Percentiles rank a stretch among this genome's conserved stretches.
phyloP scores from a whole-genome alignment of 2,888 invertebrate genomes.

The Chymomyza procnemis region DNA sequence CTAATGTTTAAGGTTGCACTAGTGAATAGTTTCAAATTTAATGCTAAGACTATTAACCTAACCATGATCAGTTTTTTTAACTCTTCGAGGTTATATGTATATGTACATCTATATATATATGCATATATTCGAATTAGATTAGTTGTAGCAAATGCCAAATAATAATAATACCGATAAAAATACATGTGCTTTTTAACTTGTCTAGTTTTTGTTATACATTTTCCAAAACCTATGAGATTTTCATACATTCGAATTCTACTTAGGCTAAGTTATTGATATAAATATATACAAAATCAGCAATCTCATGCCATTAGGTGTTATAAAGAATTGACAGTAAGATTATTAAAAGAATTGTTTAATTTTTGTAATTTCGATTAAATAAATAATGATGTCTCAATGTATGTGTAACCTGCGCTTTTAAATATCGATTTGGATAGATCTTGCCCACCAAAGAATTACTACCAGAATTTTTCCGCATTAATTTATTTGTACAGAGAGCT shows the following conservation, averaged over 20 bases:
- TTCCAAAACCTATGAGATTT: not conserved
- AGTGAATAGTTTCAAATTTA: not conserved
- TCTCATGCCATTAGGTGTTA: slow-evolving; percentile 5
- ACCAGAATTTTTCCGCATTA: too few species aligned
- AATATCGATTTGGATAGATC: too few species aligned
- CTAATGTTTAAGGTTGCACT: not conserved
- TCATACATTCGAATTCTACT: not conserved
- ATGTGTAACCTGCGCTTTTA: too few species aligned
- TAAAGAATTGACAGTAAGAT: not conserved
- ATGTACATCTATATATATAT: not conserved
- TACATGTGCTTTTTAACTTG: not conserved
- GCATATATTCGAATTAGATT: not conserved
- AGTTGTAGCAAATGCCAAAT: not conserved
- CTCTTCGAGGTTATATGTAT: not conserved
- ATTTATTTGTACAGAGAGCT: too few species aligned
- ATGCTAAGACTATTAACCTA: not conserved
- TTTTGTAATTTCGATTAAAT: not conserved
- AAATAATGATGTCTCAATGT: not conserved
- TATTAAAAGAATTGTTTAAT: not conserved
- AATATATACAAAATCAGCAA: slow-evolving; percentile 2
- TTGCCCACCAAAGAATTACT: too few species aligned
- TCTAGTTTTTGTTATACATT: slow-evolving; percentile 4
- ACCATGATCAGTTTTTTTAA: not conserved
- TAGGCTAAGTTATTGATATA: not conserved
- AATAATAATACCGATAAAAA: not conserved